Evolutionary conservation across 92 coral and sea anemone species (phyloP), one percentile per base, ranked within the genome.

Genomic region (Virgularia gustaviana): DNA sequence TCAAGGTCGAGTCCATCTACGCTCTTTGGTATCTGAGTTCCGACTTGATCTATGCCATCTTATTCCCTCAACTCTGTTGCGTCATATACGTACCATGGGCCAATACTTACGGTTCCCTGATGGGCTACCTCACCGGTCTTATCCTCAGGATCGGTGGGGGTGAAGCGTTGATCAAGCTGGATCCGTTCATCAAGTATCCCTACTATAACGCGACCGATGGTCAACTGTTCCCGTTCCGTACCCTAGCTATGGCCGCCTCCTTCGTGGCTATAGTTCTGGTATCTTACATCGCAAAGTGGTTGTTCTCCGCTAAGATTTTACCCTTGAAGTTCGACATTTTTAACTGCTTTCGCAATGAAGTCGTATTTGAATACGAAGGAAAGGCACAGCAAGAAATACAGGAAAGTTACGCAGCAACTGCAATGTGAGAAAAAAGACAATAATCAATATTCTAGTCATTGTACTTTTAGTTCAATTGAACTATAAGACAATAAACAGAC

Each of bases 51-150:
- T 85, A 77, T 64, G 88, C 88, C 37, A 79, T 90, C 25, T 68
- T 90, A 18, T 90, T 90, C 79, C 90, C 94, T 6, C 96, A 90
- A 74, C 84, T 90, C 29, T 76, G 87, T 49, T 88, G 94, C 67
- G 96, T 90, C n/a, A 82, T 90, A 78, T 85, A 87, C 85, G 18
- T 90, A 18, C 75, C 39, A 52, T 76, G 57, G 42, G 64, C 82
- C 39, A 90, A 90, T 55, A 88, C 89, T 3, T 90, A 90, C 60
- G 94, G 96, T 3, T 80, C 94, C 6, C 65, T 90, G 24, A 23
- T 66, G 53, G 96, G 94, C 9, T 90, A 84, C 63, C 37, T 90
- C 20, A 36, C 85, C 16, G 96, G 88, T 20, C 76, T 90, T 0
- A 13, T 85, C 7, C 85, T 90, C 0, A 89, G 96, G 55, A 86